Percentiles rank a stretch among this genome's conserved stretches.
These are phyloP conservation scores for Didymodactylos carnosus DNA, from an alignment of 2,888 invertebrate species.

Conservation along the genomic window DNA sequence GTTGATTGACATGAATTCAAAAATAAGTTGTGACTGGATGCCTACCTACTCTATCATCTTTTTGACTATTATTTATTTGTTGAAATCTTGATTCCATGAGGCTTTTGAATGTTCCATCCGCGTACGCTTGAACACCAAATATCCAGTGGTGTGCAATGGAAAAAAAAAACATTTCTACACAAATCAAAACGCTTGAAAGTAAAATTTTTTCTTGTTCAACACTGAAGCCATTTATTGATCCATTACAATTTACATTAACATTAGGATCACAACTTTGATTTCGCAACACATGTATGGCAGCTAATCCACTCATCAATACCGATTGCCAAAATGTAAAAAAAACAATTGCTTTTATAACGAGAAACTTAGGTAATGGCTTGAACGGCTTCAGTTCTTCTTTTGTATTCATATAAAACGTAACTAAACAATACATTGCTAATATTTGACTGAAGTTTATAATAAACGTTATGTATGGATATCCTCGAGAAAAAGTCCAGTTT, in stretches of 20 bases:
- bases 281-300: conserved; percentile 57
- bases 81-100: too few relatives aligned
- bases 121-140: conserved; percentile 74
- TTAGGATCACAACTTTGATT: too few relatives aligned
- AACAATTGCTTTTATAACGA: conserved; percentile 88
- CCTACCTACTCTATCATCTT: too few relatives aligned
- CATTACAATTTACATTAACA: too few relatives aligned
- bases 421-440: conserved; percentile 74
- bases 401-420: conserved; percentile 75
- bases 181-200: conserved; percentile 85
- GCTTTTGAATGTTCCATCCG: too few relatives aligned
- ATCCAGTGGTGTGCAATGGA: conserved; percentile 84
- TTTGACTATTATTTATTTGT: too few relatives aligned
- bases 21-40: too few relatives aligned
- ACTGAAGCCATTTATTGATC: too few relatives aligned
- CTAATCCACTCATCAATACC: conserved; percentile 63
- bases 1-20: too few relatives aligned
- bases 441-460: conserved; percentile 79
- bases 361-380: conserved; percentile 78
- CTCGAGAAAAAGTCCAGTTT: conserved; percentile 55
- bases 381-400: conserved; percentile 65
- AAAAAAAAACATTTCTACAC: conserved; percentile 91
- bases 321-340: conserved; percentile 97
- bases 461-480: conserved; percentile 70
- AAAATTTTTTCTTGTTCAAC: too few relatives aligned